Percentiles rank a stretch among this genome's conserved stretches.
phyloP scores from a whole-genome alignment of 2,888 invertebrate genomes.

The Antitype chi region DNA sequence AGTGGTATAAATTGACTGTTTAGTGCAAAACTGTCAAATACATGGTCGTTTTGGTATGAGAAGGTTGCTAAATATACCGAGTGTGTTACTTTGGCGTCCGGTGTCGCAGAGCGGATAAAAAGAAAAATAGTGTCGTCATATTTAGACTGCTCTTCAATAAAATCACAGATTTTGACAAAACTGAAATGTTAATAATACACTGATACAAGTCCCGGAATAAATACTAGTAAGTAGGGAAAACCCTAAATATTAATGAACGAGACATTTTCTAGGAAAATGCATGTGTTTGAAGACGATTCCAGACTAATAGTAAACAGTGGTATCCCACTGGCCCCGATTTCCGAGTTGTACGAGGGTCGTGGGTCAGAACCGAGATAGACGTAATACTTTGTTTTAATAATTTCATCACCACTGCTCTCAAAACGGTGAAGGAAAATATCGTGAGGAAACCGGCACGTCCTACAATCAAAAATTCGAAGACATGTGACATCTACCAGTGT shows the following conservation, averaged over 20 bases:
- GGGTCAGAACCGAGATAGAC: too few relatives aligned
- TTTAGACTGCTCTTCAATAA: background rate
- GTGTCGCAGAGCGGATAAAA: background rate
- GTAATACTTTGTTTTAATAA: too few relatives aligned
- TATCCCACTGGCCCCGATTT: too few relatives aligned
- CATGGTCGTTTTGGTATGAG: conserved; percentile 44
- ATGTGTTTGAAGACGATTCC: background rate
- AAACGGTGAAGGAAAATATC: too few relatives aligned
- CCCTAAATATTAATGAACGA: background rate
- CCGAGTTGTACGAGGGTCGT: too few relatives aligned
- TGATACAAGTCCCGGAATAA: background rate
- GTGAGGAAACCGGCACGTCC: too few relatives aligned
- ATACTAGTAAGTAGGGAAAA: background rate
- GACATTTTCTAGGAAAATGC: background rate
- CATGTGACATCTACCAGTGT: too few relatives aligned
- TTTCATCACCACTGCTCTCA: too few relatives aligned
- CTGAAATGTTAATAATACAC: background rate
- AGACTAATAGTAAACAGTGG: background rate
- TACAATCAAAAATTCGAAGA: too few relatives aligned
- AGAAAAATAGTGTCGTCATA: background rate
- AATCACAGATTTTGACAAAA: background rate
- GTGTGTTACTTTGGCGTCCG: background rate
- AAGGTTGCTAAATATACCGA: conserved; percentile 17
- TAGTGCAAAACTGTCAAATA: conserved; percentile 66
- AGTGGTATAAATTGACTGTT: conserved; percentile 66